Evolutionary conservation across 1,140 invertebrate genomes (phyloP), one percentile per base, ranked within the genome.

Genomic region (Harpegnathos saltator): DNA sequence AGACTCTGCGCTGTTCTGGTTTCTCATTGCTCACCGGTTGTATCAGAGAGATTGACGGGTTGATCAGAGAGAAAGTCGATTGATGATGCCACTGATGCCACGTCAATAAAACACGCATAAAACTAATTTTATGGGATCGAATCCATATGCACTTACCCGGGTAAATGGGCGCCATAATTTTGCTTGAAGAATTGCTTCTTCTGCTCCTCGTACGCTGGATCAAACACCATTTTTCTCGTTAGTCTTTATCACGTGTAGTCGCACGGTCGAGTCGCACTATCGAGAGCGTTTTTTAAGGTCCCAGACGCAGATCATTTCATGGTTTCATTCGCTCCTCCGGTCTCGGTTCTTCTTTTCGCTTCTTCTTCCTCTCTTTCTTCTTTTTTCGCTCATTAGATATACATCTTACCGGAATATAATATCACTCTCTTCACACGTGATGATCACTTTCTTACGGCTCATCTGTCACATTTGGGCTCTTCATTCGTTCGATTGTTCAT

Each of bases 161-260:
- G 94, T 26, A 94, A 86, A 91, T 94, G 94, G 73, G 91, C 91
- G 22, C 74, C 89, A 84, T 92, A 94, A 85, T 89, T 91, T 75
- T 92, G 92, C n/a, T 75, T 83, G 50, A 94, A 93, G 65, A 94
- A 94, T 63, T 89, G 82, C 74, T 91, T 89, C 72, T 86, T 90
- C 65, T 94, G 89, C 71, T 94, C 92, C 3, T 91, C 89, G 19
- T 89, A 85, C 3, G 91, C 84, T 38, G 93, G 86, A 82, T 94
- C 92, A 78, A 92, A 93, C 59, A 93, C 90, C 93, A 94, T 94
- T 77, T 91, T 92, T 38, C 22, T 19, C 52, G 59, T 33, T 52
- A 22, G 24, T 3, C 26, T 48, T 59, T 52, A 68, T 62, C 63
- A 58, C 33, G 29, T 61, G 66, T 17, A 29, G 14, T 58, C 24